Evolutionary conservation across 2,888 invertebrate species (phyloP).

Genomic region (Ceratothoa steindachneri): DNA sequence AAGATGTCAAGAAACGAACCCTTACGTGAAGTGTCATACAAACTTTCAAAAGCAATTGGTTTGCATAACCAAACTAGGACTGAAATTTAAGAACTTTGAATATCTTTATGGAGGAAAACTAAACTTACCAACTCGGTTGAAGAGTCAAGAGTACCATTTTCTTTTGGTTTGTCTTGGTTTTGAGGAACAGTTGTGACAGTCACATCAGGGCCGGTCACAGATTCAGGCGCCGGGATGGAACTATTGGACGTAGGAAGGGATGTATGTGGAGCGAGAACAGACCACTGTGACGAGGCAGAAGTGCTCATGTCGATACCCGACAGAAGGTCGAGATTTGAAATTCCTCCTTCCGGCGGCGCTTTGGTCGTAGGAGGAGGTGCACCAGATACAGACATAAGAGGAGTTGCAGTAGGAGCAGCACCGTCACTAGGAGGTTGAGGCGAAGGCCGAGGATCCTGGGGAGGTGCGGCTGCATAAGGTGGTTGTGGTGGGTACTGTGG

Average conservation of each 20-base stretch:
- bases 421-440: too few relatives aligned
- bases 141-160: neutral
- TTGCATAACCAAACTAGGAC: too few relatives aligned
- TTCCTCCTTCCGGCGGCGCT: constrained; percentile 23
- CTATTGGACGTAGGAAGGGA: neutral
- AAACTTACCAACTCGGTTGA: neutral
- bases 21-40: too few relatives aligned
- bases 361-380: constrained; percentile 26
- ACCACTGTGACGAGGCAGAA: constrained; percentile 38
- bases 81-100: neutral
- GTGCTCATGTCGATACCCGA: constrained; percentile 42
- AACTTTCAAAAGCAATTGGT: too few relatives aligned
- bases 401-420: too few relatives aligned
- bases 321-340: constrained; percentile 44
- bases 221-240: constrained; percentile 4
- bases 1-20: too few relatives aligned
- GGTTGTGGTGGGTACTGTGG: constrained; percentile 19
- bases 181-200: constrained; percentile 40
- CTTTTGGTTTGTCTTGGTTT: neutral
- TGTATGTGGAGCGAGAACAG: constrained; percentile 38
- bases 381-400: too few relatives aligned
- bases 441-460: constrained; percentile 36
- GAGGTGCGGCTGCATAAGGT: constrained; percentile 3
- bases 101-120: neutral
- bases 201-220: constrained; percentile 30